phyloP scores from a whole-genome alignment of 2,113 vertebrate genomes.

The Catharus fuscescens region DNA sequence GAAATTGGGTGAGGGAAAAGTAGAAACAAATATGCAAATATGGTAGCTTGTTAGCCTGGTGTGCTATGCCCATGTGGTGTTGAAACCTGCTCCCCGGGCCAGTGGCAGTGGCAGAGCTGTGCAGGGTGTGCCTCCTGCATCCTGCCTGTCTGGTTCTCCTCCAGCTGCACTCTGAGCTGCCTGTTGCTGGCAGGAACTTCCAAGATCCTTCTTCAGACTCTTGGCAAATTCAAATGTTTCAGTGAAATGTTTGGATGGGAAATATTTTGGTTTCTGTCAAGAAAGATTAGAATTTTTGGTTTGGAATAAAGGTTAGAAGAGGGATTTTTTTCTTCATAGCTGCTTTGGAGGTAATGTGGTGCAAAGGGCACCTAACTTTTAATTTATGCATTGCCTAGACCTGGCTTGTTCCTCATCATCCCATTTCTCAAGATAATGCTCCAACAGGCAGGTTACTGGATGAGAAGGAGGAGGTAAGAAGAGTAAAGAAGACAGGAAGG shows the following conservation, averaged over 20 bases:
- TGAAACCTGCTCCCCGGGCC: neutral
- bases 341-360: neutral
- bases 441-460: neutral
- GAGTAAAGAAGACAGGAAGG: neutral
- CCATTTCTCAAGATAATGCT: neutral
- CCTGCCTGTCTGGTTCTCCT: neutral
- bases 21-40: neutral
- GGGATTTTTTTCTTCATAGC: neutral
- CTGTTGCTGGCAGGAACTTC: neutral
- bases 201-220: neutral
- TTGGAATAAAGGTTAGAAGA: neutral
- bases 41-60: neutral
- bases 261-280: neutral
- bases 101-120: neutral
- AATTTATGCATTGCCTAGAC: neutral
- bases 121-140: neutral
- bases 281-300: neutral
- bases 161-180: neutral
- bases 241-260: neutral
- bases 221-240: neutral
- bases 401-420: neutral
- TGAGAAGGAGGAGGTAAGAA: neutral
- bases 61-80: neutral
- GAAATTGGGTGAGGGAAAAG: conserved; percentile 5
- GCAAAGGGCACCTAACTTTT: neutral